Percentiles rank a stretch among this genome's conserved stretches.
These are phyloP conservation scores for Ecliptopera silaceata DNA, from an alignment of 2,888 invertebrate species.

Conservation along the genomic window DNA sequence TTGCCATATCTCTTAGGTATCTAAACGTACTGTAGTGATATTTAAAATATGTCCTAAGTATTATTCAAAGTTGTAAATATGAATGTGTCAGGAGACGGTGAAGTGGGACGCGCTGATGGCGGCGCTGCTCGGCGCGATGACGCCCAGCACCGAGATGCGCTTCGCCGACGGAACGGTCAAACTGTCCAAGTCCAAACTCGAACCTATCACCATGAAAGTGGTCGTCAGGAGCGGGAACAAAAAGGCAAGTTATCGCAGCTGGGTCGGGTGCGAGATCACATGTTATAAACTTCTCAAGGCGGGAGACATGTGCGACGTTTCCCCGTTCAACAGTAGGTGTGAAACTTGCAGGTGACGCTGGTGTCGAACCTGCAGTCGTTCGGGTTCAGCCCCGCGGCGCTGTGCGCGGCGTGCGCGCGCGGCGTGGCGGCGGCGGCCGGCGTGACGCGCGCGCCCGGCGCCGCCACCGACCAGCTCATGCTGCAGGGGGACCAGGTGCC, in stretches of 20 bases:
- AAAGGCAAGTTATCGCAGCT: constrained; percentile 88
- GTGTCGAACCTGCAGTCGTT: constrained; percentile 94
- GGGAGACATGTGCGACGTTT: no score
- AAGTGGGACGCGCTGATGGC: constrained; percentile 89
- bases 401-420: constrained; percentile 92
- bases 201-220: constrained; percentile 90
- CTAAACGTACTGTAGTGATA: no score
- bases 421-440: constrained; percentile 94
- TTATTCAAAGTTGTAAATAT: no score
- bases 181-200: constrained; percentile 86
- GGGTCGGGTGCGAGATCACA: no score
- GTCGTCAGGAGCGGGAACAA: constrained; percentile 93
- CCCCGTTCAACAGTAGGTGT: no score
- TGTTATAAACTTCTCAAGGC: no score
- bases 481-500: constrained; percentile 86
- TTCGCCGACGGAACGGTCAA: constrained; percentile 74
- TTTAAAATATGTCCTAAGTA: no score
- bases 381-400: constrained; percentile 90
- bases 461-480: constrained; percentile 89
- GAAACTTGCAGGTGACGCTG: constrained; percentile 88
- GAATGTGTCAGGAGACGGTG: constrained; percentile 64
- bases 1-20: no score
- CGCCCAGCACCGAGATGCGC: constrained; percentile 85
- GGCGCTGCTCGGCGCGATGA: constrained; percentile 87
- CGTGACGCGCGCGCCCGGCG: constrained; percentile 88